Evolutionary conservation across 2,113 vertebrate genomes (phyloP), one percentile per base, ranked within the genome.

Genomic region (Paracanthobrama guichenoti): DNA sequence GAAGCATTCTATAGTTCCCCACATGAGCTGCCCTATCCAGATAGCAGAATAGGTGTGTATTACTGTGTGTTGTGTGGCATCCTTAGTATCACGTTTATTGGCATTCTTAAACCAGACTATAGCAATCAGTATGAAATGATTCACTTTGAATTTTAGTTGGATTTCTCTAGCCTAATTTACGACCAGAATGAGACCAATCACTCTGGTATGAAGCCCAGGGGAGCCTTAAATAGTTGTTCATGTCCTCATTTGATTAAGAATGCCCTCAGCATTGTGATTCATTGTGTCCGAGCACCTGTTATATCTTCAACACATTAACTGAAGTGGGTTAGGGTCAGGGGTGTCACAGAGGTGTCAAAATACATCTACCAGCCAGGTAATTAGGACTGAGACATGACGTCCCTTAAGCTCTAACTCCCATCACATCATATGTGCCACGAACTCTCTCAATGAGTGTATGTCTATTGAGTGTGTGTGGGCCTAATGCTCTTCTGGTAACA

Each of bases 1-100:
- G 96, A 98, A 92, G 97, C 97, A 74, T 97, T 94, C 89, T 99
- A 99, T 85, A 97, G 94, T 42, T 92, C 92, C 89, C 94, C 96
- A n/a, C 95, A 96, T 85, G 97, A 98, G 83, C 94, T 99, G 89
- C 97, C 96, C 85, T 97, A 96, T 92, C 95, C 97, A 42, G 97
- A 99, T 89, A 92, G 94, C 85, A 95, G 95, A 95, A 98, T 99
- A 95, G 97, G 97, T 99, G 91, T 92, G 86, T 78, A 50, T 79
- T 31, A 71, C 24, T 82, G 55, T 79, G 20, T 48, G 31, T 48
- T 50, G 14, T 5, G 24, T 82, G 3, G 0, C 9, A 48, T 80
- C 4, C 18, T 66, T 14, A 79, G 35, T 42, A 46, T 64, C 6
- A 79, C 18, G 39, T 11, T 66, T 16, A 79, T 26, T 73, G 53